A percentile compares a stretch with the other conserved stretches of the same genome.
These are phyloP conservation scores for Meliscaeva auricollis DNA, from an alignment of 2,888 invertebrate species.

Conservation along the genomic window DNA sequence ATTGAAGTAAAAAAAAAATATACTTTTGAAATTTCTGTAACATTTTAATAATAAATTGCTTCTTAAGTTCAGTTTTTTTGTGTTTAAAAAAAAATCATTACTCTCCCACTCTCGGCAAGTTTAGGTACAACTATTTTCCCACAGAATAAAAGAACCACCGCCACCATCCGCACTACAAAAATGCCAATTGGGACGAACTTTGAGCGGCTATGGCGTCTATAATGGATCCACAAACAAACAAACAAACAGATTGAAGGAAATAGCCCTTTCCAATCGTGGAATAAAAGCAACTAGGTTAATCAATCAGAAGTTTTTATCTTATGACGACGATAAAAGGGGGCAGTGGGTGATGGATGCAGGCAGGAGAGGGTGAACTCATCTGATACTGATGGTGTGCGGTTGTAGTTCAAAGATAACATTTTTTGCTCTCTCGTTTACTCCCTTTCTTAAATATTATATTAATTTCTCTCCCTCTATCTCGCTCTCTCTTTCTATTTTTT, in stretches of 20 bases:
- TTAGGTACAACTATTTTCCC: conserved; percentile 10
- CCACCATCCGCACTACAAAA: not conserved
- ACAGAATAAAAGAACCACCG: not conserved
- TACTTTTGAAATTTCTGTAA: too few species aligned
- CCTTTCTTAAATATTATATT: not conserved
- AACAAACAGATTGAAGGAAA: conserved; percentile 57
- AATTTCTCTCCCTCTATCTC: not conserved
- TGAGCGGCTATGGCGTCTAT: conserved; percentile 31
- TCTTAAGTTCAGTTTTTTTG: too few species aligned
- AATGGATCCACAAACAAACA: conserved; percentile 27
- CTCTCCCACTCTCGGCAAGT: not conserved
- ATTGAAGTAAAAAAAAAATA: too few species aligned
- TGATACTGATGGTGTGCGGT: conserved; percentile 29
- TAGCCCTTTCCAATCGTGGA: conserved; percentile 52
- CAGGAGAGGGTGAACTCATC: not conserved
- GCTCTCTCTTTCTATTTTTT: too few species aligned
- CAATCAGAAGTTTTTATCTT: conserved; percentile 67
- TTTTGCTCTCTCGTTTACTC: not conserved
- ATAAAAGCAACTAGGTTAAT: conserved; percentile 72
- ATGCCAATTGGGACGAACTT: conserved; percentile 36
- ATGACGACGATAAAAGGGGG: conserved; percentile 34
- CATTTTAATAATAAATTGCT: conserved; percentile 8
- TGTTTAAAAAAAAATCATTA: too few species aligned
- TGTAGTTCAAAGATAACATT: conserved; percentile 57
- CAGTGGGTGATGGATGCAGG: conserved; percentile 26